Evolutionary conservation across 2,888 invertebrate species (phyloP).

Genomic region (Eristalis intricaria): DNA sequence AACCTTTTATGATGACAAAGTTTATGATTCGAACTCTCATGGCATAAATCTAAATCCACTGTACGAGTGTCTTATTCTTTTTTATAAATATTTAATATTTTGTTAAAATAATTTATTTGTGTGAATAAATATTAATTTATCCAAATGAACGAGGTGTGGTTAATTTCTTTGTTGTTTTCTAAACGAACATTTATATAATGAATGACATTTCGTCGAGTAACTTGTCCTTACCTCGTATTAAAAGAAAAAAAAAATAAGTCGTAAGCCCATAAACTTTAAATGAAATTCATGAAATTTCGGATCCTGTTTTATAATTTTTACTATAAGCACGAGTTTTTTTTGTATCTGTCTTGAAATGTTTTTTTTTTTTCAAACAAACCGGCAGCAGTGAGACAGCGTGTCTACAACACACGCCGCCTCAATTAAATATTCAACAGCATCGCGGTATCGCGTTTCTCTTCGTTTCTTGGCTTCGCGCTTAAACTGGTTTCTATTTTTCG

Average conservation of each 20-base stretch:
- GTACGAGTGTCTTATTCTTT: neutral
- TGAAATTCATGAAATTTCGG: conserved; percentile 17
- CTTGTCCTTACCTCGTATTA: neutral
- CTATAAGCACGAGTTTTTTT: conserved; percentile 16
- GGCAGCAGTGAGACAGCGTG: conserved; percentile 33
- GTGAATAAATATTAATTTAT: neutral
- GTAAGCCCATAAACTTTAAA: conserved; percentile 15
- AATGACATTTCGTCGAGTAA: conserved; percentile 20
- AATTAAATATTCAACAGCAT: conserved; percentile 33
- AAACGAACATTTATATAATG: conserved; percentile 12
- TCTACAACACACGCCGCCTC: conserved; percentile 41
- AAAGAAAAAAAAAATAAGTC: neutral
- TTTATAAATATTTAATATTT: neutral
- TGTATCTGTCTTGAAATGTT: neutral
- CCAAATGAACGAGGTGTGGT: conserved; percentile 30
- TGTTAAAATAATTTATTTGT: neutral
- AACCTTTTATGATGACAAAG: neutral
- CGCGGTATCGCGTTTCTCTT: conserved; percentile 24
- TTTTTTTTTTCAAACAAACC: conserved; percentile 28
- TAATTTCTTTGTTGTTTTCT: neutral
- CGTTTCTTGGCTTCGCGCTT: neutral
- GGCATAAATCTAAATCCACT: neutral
- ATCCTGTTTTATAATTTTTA: conserved; percentile 28
- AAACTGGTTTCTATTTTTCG: conserved; percentile 24
- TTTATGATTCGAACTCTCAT: neutral